These are phyloP conservation scores for Eupristina koningsbergeri DNA, from an alignment of 1,140 invertebrate genomes.

Conservation along the genomic window DNA sequence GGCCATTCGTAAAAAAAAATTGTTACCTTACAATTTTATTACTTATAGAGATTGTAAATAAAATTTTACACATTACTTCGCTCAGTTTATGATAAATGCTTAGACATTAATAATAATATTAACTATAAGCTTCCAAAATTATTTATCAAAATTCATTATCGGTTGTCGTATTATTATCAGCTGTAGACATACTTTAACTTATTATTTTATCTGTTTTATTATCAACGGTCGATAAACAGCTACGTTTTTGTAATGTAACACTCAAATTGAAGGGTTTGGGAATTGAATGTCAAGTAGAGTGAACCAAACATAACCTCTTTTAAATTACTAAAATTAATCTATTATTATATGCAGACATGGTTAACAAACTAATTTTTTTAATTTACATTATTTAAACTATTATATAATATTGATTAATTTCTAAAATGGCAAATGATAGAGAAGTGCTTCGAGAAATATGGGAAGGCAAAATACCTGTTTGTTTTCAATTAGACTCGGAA, in stretches of 20 bases:
- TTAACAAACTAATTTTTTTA: conserved; percentile 11
- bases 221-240: background rate
- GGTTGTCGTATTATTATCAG: no score
- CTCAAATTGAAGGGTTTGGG: background rate
- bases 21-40: no score
- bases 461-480: conserved; percentile 94
- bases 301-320: conserved; percentile 47
- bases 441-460: conserved; percentile 95
- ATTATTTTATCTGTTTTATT: no score
- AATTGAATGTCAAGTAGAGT: background rate
- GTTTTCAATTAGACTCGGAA: conserved; percentile 89
- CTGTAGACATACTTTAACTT: no score
- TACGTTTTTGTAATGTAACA: background rate
- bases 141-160: no score
- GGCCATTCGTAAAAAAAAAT: no score
- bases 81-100: no score
- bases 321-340: background rate
- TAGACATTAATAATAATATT: no score
- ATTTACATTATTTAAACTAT: conserved; percentile 8
- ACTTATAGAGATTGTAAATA: no score
- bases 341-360: conserved; percentile 30
- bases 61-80: no score
- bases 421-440: conserved; percentile 88
- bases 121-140: no score
- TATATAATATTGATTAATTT: background rate